Evolutionary conservation across 2,797 vertebrate species (phyloP).

Genomic region (Vultur gryphus): DNA sequence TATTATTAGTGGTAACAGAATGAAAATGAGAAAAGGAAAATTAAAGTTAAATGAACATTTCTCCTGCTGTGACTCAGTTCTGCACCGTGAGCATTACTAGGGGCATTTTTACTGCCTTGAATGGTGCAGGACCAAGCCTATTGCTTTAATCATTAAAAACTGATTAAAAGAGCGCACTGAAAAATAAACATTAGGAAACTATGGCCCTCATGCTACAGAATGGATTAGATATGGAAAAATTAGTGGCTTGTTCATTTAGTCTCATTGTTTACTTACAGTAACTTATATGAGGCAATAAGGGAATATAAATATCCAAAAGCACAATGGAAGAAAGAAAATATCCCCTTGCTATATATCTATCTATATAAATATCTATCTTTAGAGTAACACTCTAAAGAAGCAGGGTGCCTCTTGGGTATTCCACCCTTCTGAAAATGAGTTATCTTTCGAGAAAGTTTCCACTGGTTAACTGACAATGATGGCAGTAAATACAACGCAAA

Average conservation of each 20-base stretch:
- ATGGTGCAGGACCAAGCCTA: not conserved
- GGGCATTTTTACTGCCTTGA: not conserved
- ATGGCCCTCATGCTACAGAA: not conserved
- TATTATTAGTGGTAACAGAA: not conserved
- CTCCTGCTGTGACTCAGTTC: not conserved
- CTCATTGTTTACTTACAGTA: not conserved
- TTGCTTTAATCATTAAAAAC: not conserved
- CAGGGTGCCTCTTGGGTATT: not conserved
- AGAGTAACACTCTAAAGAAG: not conserved
- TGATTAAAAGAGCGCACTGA: not conserved
- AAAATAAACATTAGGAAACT: not conserved
- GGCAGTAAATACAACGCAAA: not conserved
- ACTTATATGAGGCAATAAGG: not conserved
- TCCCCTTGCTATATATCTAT: not conserved
- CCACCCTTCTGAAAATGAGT: not conserved
- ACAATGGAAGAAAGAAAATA: not conserved
- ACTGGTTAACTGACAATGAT: not conserved
- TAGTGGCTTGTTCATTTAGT: not conserved
- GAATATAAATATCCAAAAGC: conserved; percentile 1
- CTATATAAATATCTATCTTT: no score
- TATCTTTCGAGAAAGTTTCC: not conserved
- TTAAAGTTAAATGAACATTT: not conserved
- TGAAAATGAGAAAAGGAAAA: not conserved
- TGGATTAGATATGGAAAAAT: not conserved
- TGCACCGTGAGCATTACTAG: not conserved